A percentile compares a stretch with the other conserved stretches of the same genome.
phyloP scores from a whole-genome alignment of 2,888 invertebrate genomes.

The Papilio demoleus region DNA sequence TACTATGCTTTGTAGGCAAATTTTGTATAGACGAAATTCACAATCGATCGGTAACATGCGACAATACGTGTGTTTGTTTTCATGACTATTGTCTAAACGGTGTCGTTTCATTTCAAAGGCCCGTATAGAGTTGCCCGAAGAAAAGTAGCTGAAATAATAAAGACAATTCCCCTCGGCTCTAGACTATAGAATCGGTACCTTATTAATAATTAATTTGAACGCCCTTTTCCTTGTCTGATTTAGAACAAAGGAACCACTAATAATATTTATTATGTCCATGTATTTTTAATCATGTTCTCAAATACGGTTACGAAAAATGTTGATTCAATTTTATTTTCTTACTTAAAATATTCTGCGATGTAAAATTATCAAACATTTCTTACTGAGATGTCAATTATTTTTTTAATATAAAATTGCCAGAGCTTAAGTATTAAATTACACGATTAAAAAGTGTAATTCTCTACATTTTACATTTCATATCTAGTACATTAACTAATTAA shows the following conservation, averaged over 20 bases:
- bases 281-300: not conserved
- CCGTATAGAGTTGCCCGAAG: conserved; percentile 4
- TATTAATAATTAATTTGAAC: conserved; percentile 26
- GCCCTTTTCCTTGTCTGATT: conserved; percentile 10
- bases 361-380: no score
- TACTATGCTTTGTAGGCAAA: not conserved
- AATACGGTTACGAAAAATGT: not conserved
- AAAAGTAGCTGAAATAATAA: conserved; percentile 30
- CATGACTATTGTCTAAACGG: conserved; percentile 15
- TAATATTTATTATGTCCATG: not conserved
- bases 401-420: no score
- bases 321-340: not conserved
- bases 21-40: not conserved
- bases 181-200: conserved; percentile 8
- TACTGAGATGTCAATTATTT: no score
- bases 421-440: no score
- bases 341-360: not conserved
- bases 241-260: not conserved
- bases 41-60: not conserved
- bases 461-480: no score
- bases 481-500: no score
- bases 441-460: no score
- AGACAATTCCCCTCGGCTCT: not conserved
- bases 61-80: conserved; percentile 16
- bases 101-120: conserved; percentile 26